A percentile compares a stretch with the other conserved stretches of the same genome.
phyloP scores from a whole-genome alignment of 2,113 vertebrate genomes.

The Sturnus vulgaris region DNA sequence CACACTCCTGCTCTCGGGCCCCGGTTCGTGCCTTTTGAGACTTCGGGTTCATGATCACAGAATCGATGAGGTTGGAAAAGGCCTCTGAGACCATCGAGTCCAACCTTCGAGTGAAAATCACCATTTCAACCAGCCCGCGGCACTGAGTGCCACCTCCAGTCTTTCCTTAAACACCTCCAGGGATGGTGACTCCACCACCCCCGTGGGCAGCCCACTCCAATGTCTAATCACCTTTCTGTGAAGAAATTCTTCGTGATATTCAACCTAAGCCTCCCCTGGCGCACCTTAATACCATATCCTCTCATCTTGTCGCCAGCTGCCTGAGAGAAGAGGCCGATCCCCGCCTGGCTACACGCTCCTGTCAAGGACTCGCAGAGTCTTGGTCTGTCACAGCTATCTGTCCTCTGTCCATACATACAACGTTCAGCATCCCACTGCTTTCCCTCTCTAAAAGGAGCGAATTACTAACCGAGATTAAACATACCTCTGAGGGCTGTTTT shows the following conservation, averaged over 20 bases:
- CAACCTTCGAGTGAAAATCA: background rate
- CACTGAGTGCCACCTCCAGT: background rate
- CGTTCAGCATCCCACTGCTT: background rate
- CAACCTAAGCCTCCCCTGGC: background rate
- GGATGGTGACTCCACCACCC: background rate
- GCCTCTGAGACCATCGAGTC: background rate
- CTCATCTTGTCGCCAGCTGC: background rate
- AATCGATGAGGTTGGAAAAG: background rate
- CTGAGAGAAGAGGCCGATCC: background rate
- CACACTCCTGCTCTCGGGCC: background rate
- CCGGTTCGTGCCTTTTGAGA: rapidly evolving
- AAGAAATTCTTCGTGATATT: background rate
- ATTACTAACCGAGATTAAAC: background rate
- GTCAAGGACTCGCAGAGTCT: background rate
- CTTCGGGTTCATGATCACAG: background rate
- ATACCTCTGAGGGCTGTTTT: background rate
- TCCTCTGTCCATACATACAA: too few relatives aligned
- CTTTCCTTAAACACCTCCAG: background rate
- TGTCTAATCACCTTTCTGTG: background rate
- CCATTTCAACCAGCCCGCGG: background rate
- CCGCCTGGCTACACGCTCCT: background rate
- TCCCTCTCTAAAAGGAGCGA: background rate
- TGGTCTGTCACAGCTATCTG: too few relatives aligned
- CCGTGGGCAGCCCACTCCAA: background rate
- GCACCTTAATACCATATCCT: background rate